Evolutionary conservation across 2,797 vertebrate species (phyloP).

Genomic region (Sebastes itinus): DNA sequence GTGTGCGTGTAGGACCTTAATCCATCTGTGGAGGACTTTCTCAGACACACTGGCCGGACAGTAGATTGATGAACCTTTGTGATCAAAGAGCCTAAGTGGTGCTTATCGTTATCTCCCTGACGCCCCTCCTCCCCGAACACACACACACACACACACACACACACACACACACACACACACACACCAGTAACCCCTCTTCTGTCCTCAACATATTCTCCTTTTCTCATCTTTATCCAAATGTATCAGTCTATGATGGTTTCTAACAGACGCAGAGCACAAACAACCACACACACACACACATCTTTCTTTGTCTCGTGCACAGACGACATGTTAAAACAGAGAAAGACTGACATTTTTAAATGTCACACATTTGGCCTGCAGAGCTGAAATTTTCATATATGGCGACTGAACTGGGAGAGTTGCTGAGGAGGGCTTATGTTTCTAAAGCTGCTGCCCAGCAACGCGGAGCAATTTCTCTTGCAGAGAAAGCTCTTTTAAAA

Average conservation of each 20-base stretch:
- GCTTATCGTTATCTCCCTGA: constrained; percentile 91
- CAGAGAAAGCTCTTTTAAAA: constrained; percentile 45
- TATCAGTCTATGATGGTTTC: constrained; percentile 84
- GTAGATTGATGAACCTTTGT: constrained; percentile 88
- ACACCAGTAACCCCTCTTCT: constrained; percentile 1
- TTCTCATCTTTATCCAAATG: constrained; percentile 18
- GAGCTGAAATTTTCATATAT: constrained; percentile 12
- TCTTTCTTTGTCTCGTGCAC: neutral
- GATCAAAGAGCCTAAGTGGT: constrained; percentile 96
- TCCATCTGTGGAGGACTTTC: constrained; percentile 81
- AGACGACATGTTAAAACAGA: constrained; percentile 8
- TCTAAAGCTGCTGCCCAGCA: constrained; percentile 6
- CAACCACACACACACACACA: neutral
- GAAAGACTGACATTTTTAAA: constrained; percentile 53
- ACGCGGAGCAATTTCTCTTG: constrained; percentile 23
- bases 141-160: constrained; percentile 8
- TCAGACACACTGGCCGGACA: constrained; percentile 89
- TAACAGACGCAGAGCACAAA: neutral
- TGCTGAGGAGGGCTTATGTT: neutral
- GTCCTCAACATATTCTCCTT: constrained; percentile 11
- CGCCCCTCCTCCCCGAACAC: constrained; percentile 4
- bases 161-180: constrained; percentile 2
- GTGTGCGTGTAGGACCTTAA: constrained; percentile 20
- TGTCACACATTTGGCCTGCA: constrained; percentile 52
- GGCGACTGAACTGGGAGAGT: neutral